These are phyloP conservation scores for Coboldia fuscipes DNA, from an alignment of 1,140 invertebrate genomes.

Conservation along the genomic window DNA sequence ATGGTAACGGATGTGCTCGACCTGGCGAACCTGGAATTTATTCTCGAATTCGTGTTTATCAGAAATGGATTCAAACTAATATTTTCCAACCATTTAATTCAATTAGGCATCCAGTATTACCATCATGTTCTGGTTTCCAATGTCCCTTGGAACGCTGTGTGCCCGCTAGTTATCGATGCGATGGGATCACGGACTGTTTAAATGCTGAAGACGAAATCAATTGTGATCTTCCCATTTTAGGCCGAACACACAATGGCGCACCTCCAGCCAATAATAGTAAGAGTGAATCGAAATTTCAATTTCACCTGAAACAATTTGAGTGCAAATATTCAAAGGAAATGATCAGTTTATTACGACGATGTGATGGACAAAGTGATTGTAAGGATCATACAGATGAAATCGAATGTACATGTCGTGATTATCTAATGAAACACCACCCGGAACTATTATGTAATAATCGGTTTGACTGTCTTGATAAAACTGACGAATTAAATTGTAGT, in stretches of 20 bases:
- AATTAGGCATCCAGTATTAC: background rate
- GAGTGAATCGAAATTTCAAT: no score
- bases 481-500: no score
- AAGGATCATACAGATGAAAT: conserved; percentile 62
- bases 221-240: no score
- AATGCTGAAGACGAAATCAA: conserved; percentile 52
- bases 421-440: no score
- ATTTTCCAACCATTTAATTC: conserved; percentile 7
- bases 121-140: conserved; percentile 5
- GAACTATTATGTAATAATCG: no score
- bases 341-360: no score
- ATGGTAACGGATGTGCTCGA: conserved; percentile 60
- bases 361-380: conserved; percentile 50
- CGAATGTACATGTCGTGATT: conserved; percentile 49
- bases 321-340: no score
- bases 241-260: no score
- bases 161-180: conserved; percentile 46
- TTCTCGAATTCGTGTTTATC: conserved; percentile 46
- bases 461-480: no score
- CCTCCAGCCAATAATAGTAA: no score
- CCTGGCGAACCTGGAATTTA: conserved; percentile 62
- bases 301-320: no score
- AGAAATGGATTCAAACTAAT: conserved; percentile 44
- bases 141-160: conserved; percentile 26
- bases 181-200: conserved; percentile 49